Base-by-base conservation (phyloP, 2,113 vertebrate genomes). In the Gallinago jamesoni region DNA sequence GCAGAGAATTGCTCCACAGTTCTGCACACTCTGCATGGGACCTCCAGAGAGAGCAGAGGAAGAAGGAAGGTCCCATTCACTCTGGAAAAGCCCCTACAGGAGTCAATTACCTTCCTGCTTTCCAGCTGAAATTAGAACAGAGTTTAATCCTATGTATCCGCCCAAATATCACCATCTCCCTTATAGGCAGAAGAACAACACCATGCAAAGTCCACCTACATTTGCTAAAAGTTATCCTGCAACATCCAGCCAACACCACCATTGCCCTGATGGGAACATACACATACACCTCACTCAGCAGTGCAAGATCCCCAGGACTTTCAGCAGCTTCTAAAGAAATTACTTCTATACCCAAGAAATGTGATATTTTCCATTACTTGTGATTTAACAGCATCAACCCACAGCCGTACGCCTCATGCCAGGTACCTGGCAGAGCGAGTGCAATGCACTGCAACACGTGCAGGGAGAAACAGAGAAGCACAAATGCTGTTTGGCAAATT, bases 381-480 rank as follows among this genome's bases (percentile, higher is more conserved):
- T 78, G 56, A 80, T 77, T 84, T 81, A 72, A 76, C 60, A 90
- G 60, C 83, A 56, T 63, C 73, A 81, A 22, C n/a, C 21, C 63
- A 50, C 41, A 76, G 60, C 72, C 11, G 7, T n/a, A 76, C 73
- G 27, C 45, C 23, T 82, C 30, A 17, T 37, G 45, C 33, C 68
- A 89, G 81, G 56, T 55, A 43, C 83, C 67, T 35, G 53, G n/a
- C 33, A 74, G 83, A 86, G n/a, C 0, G 0, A 67, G 27, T 27
- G 15, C 0, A 0, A 50, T 2, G 1, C 28, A 52, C 1, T 1
- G 45, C 69, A 84, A 43, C 57, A 24, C 2, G 0, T 30, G 33
- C 30, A 53, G 57, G 59, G n/a, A 75, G 74, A 68, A 75, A 56
- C 4, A 18, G 47, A 73, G 31, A 79, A 80, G 63, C 45, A 88